Conservation (phyloP, 2,888 invertebrate genomes). For the Plagodis dolabraria region DNA sequence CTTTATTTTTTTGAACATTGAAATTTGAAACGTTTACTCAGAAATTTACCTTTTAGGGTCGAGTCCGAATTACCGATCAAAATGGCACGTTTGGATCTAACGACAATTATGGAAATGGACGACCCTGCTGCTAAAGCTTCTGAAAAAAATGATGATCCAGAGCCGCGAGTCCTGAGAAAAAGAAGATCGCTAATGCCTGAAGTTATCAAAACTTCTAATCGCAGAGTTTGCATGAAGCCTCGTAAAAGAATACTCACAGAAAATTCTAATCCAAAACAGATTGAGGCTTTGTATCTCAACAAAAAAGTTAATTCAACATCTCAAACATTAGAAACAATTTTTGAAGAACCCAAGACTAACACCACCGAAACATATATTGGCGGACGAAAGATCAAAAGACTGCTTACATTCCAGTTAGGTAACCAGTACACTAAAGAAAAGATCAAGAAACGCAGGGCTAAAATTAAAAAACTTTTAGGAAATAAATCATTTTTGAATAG, state of each 20-base stretch:
- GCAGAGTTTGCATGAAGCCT: slow-evolving; percentile 78
- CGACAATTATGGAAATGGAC: slow-evolving; percentile 67
- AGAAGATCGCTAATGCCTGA: slow-evolving; percentile 68
- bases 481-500: slow-evolving; percentile 79
- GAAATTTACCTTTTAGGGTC: slow-evolving; percentile 48
- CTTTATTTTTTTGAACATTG: no score
- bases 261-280: slow-evolving; percentile 72
- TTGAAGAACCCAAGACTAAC: slow-evolving; percentile 84
- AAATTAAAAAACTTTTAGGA: slow-evolving; percentile 83
- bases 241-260: slow-evolving; percentile 69
- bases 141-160: slow-evolving; percentile 46
- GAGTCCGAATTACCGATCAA: slow-evolving; percentile 72
- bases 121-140: slow-evolving; percentile 42
- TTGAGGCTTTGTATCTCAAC: slow-evolving; percentile 84
- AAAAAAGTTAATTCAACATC: slow-evolving; percentile 80
- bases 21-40: no score
- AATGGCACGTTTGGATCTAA: slow-evolving; percentile 74
- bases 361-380: slow-evolving; percentile 76
- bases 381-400: slow-evolving; percentile 83
- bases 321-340: slow-evolving; percentile 86
- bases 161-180: slow-evolving; percentile 68
- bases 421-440: slow-evolving; percentile 82
- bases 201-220: slow-evolving; percentile 67
- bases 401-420: slow-evolving; percentile 82
- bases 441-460: slow-evolving; percentile 84